Base-by-base conservation (phyloP, 2,888 invertebrate species). In the Loripinus fragilis region DNA sequence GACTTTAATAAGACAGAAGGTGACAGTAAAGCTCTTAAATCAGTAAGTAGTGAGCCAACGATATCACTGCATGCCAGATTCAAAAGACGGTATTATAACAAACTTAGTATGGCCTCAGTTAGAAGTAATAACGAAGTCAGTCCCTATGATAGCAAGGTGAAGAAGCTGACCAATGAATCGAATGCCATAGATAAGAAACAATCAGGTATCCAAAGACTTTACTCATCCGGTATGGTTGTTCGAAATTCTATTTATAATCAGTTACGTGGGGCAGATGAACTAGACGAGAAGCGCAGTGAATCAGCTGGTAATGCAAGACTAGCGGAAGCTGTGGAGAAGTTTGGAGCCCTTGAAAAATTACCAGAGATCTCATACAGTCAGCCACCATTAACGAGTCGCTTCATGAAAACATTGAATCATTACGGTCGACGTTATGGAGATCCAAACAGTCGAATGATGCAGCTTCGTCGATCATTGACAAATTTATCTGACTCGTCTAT, bases 231-330 rank as follows among this genome's bases (percentile, higher is more conserved):
- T 2, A 52, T 84, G 15, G 71, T 81, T 42, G 81, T 81, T 0
- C 81, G 78, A 33, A 84, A 84, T 55, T 66, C 72, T 1, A n/a
- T 84, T 17, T 84, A 81, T 41, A 81, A 81, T 30, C 84, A 81
- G 48, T 33, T 84, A 45, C 74, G 76, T 15, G 67, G 70, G 30
- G 48, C 50, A 2, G 73, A 76, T 10, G 41, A 23, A 28, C 74
- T 64, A 28, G 79, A 71, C 10, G 60, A 77, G 23, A 71, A 30
- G 45, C 45, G 35, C 67, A 25, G 30, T 50, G 48, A 75, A 2
- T 30, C 15, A 20, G 30, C 52, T 2, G 84, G 80, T 50, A 72
- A 80, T 45, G 71, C 75, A 5, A 73, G 65, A 15, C 71, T 84
- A 28, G 65, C 75, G 1, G 80, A 84, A 75, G 74, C 81, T 25